phyloP scores from a whole-genome alignment of 1,140 invertebrate genomes.

The Paraescarpia echinospica region DNA sequence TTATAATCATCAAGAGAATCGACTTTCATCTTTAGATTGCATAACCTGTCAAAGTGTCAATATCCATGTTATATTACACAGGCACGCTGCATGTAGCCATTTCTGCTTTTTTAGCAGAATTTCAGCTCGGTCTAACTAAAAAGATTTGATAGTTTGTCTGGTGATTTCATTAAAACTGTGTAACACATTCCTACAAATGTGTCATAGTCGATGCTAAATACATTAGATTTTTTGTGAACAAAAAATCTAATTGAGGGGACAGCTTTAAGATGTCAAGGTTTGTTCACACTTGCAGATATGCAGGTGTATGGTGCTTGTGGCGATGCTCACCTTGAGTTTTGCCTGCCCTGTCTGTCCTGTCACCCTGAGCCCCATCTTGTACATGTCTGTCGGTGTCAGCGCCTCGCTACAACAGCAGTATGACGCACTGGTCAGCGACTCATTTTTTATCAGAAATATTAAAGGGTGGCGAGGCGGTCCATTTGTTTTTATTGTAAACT shows the following conservation, averaged over 20 bases:
- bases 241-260: neutral
- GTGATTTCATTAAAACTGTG: neutral
- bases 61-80: no score
- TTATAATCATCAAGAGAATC: no score
- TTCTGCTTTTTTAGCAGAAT: neutral
- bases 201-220: neutral
- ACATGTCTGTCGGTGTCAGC: slow-evolving; percentile 13
- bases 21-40: no score
- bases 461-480: no score
- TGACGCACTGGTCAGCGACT: neutral
- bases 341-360: slow-evolving; percentile 13
- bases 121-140: neutral
- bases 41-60: no score
- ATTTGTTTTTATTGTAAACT: no score
- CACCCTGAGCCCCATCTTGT: slow-evolving; percentile 17
- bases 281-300: neutral
- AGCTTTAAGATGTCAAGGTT: no score
- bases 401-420: neutral
- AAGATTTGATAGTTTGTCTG: neutral
- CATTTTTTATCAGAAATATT: no score
- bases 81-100: no score
- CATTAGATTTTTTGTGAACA: neutral
- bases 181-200: neutral
- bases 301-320: neutral
- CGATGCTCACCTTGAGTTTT: slow-evolving; percentile 8